A percentile compares a stretch with the other conserved stretches of the same genome.
phyloP scores from a whole-genome alignment of 2,888 invertebrate genomes.

The Tenthredo notha region DNA sequence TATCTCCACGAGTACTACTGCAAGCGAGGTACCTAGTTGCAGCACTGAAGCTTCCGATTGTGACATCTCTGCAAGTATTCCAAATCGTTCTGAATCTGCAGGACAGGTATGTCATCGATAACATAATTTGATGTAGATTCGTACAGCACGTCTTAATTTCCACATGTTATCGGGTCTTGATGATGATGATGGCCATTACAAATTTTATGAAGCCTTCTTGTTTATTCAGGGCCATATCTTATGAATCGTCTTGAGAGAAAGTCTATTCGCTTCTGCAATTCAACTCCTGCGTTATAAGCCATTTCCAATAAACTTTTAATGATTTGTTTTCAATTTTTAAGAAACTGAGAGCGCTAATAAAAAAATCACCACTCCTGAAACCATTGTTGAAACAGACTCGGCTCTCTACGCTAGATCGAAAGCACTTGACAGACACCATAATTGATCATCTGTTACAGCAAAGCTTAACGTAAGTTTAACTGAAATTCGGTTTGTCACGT shows the following conservation, averaged over 20 bases:
- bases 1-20: background rate
- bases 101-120: background rate
- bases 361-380: background rate
- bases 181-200: background rate
- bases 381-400: background rate
- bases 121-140: background rate
- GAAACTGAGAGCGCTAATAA: conserved; percentile 4
- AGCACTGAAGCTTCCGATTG: background rate
- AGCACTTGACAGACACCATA: background rate
- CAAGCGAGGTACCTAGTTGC: background rate
- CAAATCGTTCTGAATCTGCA: background rate
- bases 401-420: background rate
- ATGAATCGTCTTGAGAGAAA: background rate
- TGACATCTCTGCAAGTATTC: background rate
- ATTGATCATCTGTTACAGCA: conserved; percentile 1
- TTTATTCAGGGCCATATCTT: background rate
- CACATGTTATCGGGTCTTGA: background rate
- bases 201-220: background rate
- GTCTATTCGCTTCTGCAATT: background rate
- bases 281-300: background rate
- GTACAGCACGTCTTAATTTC: background rate
- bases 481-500: background rate
- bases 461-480: background rate
- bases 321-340: background rate
- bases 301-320: background rate